These are phyloP conservation scores for Minunthozetes semirufus DNA, from an alignment of 2,888 invertebrate species.

Conservation along the genomic window DNA sequence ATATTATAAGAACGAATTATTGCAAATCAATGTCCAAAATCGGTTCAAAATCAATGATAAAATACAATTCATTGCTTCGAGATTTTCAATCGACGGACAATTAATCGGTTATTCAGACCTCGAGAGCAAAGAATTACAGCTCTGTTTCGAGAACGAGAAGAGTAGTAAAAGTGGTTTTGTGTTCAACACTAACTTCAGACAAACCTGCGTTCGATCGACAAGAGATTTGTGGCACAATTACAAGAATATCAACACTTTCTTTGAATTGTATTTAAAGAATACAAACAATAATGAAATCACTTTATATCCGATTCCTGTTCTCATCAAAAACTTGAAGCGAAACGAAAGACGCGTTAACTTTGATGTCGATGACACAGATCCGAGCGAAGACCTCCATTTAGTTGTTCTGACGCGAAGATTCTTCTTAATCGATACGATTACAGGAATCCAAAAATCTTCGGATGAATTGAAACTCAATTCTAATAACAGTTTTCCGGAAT, in stretches of 20 bases:
- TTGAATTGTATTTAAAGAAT: constrained; percentile 55
- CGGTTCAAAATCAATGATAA: constrained; percentile 27
- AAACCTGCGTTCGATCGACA: neutral
- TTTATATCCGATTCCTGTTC: constrained; percentile 56
- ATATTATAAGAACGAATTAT: constrained; percentile 18
- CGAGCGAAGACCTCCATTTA: constrained; percentile 48
- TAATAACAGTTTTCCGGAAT: neutral
- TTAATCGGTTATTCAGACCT: constrained; percentile 40
- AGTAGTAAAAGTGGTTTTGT: constrained; percentile 6
- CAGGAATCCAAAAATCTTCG: constrained; percentile 46
- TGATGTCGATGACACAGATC: constrained; percentile 35
- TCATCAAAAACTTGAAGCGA: constrained; percentile 53
- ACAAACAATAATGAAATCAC: constrained; percentile 46
- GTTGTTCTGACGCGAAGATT: constrained; percentile 64
- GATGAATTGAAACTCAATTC: neutral
- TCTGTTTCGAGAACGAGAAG: constrained; percentile 12
- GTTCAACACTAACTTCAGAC: constrained; percentile 20
- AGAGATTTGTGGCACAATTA: constrained; percentile 12
- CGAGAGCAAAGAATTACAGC: constrained; percentile 14
- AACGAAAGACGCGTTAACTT: constrained; percentile 48
- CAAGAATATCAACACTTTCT: constrained; percentile 48
- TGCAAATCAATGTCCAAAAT: constrained; percentile 42
- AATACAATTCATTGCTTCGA: constrained; percentile 22
- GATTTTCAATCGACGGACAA: constrained; percentile 36
- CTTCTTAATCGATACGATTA: constrained; percentile 59